Conservation (phyloP, 2,113 vertebrate genomes). For the Camelus bactrianus region DNA sequence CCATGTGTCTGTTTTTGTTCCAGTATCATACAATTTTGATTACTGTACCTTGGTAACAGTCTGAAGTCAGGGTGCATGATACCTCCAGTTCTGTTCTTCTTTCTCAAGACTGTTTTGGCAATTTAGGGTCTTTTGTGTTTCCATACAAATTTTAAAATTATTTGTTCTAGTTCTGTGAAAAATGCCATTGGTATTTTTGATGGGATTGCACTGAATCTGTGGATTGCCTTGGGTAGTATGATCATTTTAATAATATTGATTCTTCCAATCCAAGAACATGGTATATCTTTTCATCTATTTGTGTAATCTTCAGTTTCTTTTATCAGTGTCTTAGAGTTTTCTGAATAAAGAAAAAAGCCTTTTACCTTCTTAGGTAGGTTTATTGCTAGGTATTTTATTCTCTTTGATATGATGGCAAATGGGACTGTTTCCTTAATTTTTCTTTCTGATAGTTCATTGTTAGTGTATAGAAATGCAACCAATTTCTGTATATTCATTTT, state of each 20-base stretch:
- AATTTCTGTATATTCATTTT: not conserved
- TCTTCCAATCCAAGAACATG: not conserved
- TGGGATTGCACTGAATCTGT: not conserved
- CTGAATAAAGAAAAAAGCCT: not conserved
- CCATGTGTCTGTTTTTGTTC: not conserved
- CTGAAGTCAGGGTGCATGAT: not conserved
- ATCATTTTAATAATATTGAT: not conserved
- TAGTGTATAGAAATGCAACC: not conserved
- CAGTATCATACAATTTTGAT: not conserved
- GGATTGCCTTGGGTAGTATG: not conserved
- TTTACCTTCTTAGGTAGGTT: not conserved
- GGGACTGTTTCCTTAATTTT: not conserved
- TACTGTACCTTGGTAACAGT: not conserved
- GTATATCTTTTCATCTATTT: not conserved
- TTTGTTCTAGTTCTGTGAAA: not conserved
- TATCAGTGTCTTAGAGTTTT: not conserved
- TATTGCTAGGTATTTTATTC: not conserved
- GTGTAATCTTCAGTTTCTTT: not conserved
- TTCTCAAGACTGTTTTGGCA: not conserved
- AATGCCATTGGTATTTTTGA: not conserved
- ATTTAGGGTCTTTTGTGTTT: not conserved
- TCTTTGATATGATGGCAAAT: not conserved
- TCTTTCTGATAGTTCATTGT: not conserved
- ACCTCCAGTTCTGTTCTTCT: not conserved
- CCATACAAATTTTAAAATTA: not conserved